These are phyloP conservation scores for Stratiomys singularior DNA, from an alignment of 2,888 invertebrate genomes.

Conservation along the genomic window DNA sequence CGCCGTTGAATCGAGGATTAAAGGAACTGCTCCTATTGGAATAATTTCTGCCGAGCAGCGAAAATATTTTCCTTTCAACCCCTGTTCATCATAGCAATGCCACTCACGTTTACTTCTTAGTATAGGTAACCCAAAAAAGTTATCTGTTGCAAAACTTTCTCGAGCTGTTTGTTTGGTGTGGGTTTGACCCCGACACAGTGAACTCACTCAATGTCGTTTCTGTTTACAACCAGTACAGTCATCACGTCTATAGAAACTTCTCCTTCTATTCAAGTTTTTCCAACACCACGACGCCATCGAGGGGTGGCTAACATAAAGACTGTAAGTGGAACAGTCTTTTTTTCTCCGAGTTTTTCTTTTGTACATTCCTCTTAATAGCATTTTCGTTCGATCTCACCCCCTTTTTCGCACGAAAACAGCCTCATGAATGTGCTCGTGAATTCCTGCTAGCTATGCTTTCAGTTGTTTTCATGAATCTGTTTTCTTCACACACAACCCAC, in stretches of 20 bases:
- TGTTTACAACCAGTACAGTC: conserved; percentile 41
- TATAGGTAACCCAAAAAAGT: conserved; percentile 9
- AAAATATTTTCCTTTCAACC: background rate
- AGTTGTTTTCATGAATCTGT: no score
- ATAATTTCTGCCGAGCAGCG: no score
- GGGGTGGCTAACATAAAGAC: background rate
- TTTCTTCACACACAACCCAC: background rate
- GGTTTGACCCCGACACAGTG: conserved; percentile 44
- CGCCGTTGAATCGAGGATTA: no score
- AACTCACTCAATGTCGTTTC: conserved; percentile 45
- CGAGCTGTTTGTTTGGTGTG: conserved; percentile 18
- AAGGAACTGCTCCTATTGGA: no score
- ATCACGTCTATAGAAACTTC: conserved; percentile 14
- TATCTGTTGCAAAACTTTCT: conserved; percentile 25
- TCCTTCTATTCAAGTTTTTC: background rate
- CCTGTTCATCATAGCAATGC: background rate
- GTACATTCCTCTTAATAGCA: background rate
- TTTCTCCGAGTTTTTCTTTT: background rate
- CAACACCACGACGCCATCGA: background rate
- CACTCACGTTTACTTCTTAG: no score
- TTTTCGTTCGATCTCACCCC: no score
- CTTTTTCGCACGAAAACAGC: no score
- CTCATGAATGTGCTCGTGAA: no score
- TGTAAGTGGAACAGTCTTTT: background rate
- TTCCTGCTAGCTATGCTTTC: no score